These are phyloP conservation scores for Conger conger DNA, from an alignment of 2,113 vertebrate species.

Conservation along the genomic window DNA sequence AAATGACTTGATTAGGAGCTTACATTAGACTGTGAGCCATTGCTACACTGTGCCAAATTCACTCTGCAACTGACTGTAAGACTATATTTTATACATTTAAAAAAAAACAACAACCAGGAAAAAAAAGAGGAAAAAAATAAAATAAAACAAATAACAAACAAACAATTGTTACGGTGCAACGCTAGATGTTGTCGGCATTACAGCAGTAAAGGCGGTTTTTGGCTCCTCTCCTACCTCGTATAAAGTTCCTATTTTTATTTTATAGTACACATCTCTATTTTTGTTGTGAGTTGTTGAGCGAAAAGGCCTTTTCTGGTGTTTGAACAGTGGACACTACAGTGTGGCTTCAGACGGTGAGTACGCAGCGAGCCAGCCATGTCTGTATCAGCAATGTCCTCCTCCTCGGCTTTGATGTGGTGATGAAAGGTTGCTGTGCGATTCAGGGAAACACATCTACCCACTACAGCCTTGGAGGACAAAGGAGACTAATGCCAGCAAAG, in stretches of 20 bases:
- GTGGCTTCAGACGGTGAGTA: too few species aligned
- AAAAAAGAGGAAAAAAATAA: neutral
- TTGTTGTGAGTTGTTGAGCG: neutral
- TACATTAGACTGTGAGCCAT: constrained; percentile 49
- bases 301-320: neutral
- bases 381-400: neutral
- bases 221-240: neutral
- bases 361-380: too few species aligned
- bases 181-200: neutral
- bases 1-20: constrained; percentile 59
- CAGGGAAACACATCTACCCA: neutral
- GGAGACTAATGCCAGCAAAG: neutral
- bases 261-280: neutral
- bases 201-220: neutral
- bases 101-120: neutral
- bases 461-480: neutral
- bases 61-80: constrained; percentile 12
- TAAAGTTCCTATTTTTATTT: neutral
- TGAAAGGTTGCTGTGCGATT: neutral
- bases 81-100: neutral
- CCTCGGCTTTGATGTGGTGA: neutral
- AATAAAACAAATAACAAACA: neutral
- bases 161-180: neutral
- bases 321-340: neutral
- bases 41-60: constrained; percentile 35